Conservation (phyloP, 2,888 invertebrate genomes). For the Cephus sareptanus region DNA sequence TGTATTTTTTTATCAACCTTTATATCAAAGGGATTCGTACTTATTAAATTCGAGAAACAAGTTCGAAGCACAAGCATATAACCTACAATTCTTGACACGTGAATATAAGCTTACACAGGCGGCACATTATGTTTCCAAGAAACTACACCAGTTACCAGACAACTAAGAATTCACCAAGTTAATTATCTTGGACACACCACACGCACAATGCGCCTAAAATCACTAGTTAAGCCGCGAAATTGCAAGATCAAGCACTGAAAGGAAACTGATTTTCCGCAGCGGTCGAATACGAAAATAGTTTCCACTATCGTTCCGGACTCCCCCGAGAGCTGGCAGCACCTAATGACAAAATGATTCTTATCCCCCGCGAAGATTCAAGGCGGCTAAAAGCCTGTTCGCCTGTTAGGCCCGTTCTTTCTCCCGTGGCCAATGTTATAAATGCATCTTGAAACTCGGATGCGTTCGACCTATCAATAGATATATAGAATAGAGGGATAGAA, state of each 20-base stretch:
- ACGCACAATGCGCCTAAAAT: background rate
- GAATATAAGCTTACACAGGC: background rate
- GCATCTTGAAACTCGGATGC: slow-evolving; percentile 12
- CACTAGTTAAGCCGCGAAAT: background rate
- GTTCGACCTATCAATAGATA: slow-evolving; percentile 17
- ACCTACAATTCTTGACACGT: background rate
- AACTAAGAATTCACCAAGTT: background rate
- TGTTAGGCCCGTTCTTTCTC: background rate
- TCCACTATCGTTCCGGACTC: background rate
- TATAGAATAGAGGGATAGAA: background rate
- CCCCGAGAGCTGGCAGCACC: background rate
- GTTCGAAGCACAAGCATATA: background rate
- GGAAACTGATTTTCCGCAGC: background rate
- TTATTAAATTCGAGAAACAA: background rate
- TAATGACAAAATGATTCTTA: background rate
- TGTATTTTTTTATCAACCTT: slow-evolving; percentile 26
- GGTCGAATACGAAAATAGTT: background rate
- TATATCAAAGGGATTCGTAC: background rate
- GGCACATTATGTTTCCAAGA: background rate
- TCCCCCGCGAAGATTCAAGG: background rate
- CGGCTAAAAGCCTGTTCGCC: background rate
- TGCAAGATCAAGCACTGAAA: background rate
- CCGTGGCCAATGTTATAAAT: slow-evolving; percentile 1
- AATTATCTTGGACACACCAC: background rate
- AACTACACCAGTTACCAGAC: background rate